Evolutionary conservation across 2,888 invertebrate genomes (phyloP), one percentile per base, ranked within the genome.

Genomic region (Blastobasis lacticolella): DNA sequence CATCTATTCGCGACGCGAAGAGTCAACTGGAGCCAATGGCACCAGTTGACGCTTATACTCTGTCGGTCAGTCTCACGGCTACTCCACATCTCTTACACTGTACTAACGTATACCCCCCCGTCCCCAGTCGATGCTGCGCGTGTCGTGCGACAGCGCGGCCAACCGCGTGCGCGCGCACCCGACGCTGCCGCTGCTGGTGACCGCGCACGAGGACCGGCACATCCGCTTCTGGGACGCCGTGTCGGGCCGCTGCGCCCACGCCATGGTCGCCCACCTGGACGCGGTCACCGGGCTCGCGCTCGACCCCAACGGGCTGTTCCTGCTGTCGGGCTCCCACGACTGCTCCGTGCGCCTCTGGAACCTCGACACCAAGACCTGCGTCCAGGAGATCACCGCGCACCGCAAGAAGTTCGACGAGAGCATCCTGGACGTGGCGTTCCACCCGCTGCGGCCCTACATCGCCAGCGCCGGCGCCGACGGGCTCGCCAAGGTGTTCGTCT

Each of bases 321-420:
- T 99, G 75, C 91, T 99, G 69, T 98, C 98, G 72, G 99, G 99
- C 91, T 96, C 94, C 80, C 99, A 99, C 88, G 99, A 99, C 89
- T 97, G 97, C 89, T 99, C 99, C 69, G 96, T 99, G 80, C 93
- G 99, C 68, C 91, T 99, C 68, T 99, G 99, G 99, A 98, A 99
- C 90, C 91, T 99, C 77, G 98, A 99, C 90, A 97, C 96, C 89
- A 97, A 98, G 89, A 97, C 97, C 56, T 99, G 99, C 90, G 97
- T 99, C 69, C 99, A 99, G 87, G 99, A 99, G 89, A 99, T 99
- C 78, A 99, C 99, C 51, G 98, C 98, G 66, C 99, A 99, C 89
- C 94, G 99, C 73, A 99, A 99, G 90, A 99, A 99, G 90, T 98
- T 98, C 90, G 99, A 99, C 88, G 98, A 99, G 89, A 96, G 98